Base-by-base conservation (phyloP, 2,888 invertebrate species). In the Caenorhabditis auriculariae region DNA sequence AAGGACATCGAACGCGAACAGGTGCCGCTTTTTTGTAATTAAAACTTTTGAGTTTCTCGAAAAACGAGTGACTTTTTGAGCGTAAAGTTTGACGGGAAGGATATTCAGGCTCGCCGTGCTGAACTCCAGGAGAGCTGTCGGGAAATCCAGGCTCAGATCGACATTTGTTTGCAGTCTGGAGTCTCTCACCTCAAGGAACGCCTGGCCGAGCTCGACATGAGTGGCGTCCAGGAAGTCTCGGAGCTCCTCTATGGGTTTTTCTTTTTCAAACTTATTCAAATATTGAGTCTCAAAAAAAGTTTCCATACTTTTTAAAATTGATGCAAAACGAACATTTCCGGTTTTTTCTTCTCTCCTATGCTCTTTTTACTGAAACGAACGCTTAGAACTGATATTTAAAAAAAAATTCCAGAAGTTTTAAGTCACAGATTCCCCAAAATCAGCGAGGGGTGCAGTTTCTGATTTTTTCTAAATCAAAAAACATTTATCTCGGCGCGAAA, bases 121-220 rank as follows among this genome's bases (percentile, higher is more conserved):
- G 50, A 56, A 26, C 21, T 56, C 23, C 6, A 23, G 38, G 45
- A 44, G 1, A 59, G 58, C n/a, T 54, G 60, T 4, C 39, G 23
- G 15, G 41, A 29, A 17, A 57, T 52, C 29, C 24, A 45, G 32
- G 15, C 7, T 19, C 49, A 60, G 17, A 49, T 65, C 9, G 42
- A 54, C 7, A 45, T 48, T 9, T 42, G 45, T 26, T 46, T 66
- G 21, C 12, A 19, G 1, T 23, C 43, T 7, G 66, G 69, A 15
- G 58, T 65, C 12, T 7, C 23, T 17, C 29, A 26, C 19, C 45
- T 72, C 19, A 53, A 59, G 12, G 32, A 19, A 2, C 51, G 66
- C 2, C 55, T 72, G 15, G 32, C 49, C 3, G 66, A 72, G 28
- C 46, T 72, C 46, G 70, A 57, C 38, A 72, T 72, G 72, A 26